Percentiles rank a stretch among this genome's conserved stretches.
phyloP scores from a whole-genome alignment of 2,888 invertebrate species.

The Anaspis maculata region DNA sequence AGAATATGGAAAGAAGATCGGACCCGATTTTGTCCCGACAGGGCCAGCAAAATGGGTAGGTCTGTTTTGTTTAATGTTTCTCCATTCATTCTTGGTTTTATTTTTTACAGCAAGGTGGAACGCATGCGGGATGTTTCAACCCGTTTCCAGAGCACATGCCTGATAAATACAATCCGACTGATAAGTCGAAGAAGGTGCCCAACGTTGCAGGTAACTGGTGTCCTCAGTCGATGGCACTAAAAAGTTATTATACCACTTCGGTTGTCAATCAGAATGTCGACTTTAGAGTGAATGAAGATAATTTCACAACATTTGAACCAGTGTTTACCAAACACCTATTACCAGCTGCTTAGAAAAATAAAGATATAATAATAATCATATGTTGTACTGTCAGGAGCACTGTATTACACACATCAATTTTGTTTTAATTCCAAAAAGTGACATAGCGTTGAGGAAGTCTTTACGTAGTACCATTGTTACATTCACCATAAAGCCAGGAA shows the following conservation, averaged over 20 bases:
- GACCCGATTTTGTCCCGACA: conserved; percentile 29
- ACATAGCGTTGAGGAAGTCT: too few species aligned
- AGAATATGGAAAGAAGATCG: conserved; percentile 12
- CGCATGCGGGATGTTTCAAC: conserved; percentile 28
- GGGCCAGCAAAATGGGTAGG: conserved; percentile 36
- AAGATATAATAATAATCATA: too few species aligned
- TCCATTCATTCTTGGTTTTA: conserved; percentile 3
- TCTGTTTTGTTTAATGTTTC: neutral
- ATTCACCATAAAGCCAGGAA: too few species aligned
- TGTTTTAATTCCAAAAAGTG: too few species aligned
- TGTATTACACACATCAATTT: too few species aligned
- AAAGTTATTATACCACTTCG: conserved; percentile 23
- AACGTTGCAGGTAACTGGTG: conserved; percentile 16
- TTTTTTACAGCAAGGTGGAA: conserved; percentile 25
- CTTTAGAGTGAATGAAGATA: conserved; percentile 24
- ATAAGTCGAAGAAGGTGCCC: conserved; percentile 17
- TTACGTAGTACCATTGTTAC: too few species aligned
- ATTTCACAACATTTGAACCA: conserved; percentile 19
- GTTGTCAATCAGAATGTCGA: conserved; percentile 24
- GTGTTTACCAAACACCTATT: conserved; percentile 24
- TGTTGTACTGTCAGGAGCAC: too few species aligned
- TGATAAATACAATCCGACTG: conserved; percentile 20
- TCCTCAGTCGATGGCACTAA: conserved; percentile 23
- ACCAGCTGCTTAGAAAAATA: too few species aligned
- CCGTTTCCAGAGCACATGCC: conserved; percentile 25